Conservation (phyloP, 1,140 invertebrate genomes). For the Drosophila oshimai region DNA sequence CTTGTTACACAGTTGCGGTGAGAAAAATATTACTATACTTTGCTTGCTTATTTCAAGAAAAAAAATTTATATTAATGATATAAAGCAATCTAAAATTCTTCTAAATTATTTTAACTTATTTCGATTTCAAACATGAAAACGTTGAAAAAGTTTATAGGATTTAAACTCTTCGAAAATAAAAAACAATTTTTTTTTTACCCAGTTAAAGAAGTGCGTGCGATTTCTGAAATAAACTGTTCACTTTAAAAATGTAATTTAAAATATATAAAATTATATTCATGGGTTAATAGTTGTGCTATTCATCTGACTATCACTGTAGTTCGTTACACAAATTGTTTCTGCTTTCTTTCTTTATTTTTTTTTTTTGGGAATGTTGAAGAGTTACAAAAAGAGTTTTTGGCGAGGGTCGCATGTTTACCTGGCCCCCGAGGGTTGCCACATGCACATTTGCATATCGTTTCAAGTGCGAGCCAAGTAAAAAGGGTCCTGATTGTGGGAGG, state of each 20-base stretch:
- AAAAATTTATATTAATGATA: too few relatives aligned
- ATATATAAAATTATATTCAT: too few relatives aligned
- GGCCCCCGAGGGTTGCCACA: conserved; percentile 38
- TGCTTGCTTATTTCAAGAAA: neutral
- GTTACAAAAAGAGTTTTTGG: conserved; percentile 29
- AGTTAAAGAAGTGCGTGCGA: too few relatives aligned
- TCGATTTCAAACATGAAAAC: too few relatives aligned
- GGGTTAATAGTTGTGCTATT: neutral
- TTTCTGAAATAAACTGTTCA: too few relatives aligned
- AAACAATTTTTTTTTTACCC: too few relatives aligned
- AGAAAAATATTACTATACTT: neutral
- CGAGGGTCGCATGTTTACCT: conserved; percentile 40
- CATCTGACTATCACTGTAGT: neutral
- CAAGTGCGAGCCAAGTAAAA: conserved; percentile 22
- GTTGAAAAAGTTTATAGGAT: too few relatives aligned
- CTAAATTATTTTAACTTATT: too few relatives aligned
- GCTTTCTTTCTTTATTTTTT: too few relatives aligned
- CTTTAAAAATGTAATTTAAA: too few relatives aligned
- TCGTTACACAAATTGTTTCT: neutral
- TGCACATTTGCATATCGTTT: conserved; percentile 80
- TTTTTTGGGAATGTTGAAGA: conserved; percentile 11
- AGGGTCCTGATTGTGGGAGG: neutral
- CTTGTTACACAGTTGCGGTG: conserved; percentile 1
- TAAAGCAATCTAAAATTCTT: too few relatives aligned
- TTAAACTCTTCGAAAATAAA: too few relatives aligned